These are phyloP conservation scores for Coreoperca whiteheadi DNA, from an alignment of 2,113 vertebrate species.

Conservation along the genomic window DNA sequence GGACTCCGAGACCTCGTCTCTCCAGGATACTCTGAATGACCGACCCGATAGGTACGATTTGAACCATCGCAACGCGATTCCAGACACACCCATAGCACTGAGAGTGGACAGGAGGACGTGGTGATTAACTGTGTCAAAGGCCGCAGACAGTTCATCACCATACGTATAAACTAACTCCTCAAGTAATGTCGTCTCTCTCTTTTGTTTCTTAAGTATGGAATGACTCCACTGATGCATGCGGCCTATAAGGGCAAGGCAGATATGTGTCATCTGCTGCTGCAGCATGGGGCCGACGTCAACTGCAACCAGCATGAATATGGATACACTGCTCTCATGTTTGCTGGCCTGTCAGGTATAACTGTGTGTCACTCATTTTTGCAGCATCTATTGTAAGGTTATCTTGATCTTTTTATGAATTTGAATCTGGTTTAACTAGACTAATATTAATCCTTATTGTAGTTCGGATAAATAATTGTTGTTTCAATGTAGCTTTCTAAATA, in stretches of 20 bases:
- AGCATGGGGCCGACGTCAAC: slow-evolving; percentile 93
- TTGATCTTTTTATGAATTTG: neutral
- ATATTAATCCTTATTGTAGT: neutral
- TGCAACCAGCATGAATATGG: slow-evolving; percentile 95
- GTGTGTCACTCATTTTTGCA: too few species aligned
- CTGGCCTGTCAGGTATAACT: slow-evolving; percentile 92
- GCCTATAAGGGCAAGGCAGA: slow-evolving; percentile 93
- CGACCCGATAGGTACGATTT: too few species aligned
- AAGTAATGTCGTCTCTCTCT: neutral
- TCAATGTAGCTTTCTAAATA: neutral
- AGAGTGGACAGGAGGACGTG: too few species aligned
- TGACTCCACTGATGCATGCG: slow-evolving; percentile 97
- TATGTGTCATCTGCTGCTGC: slow-evolving; percentile 90
- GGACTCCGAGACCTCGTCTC: too few species aligned
- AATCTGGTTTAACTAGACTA: neutral
- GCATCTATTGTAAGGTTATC: neutral
- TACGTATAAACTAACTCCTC: neutral
- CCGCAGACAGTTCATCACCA: too few species aligned
- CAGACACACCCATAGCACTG: too few species aligned
- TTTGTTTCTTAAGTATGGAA: slow-evolving; percentile 87
- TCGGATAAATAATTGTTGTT: neutral
- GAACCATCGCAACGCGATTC: too few species aligned
- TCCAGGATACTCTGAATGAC: too few species aligned
- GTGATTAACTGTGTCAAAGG: too few species aligned
- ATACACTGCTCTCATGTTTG: slow-evolving; percentile 96